Conservation (phyloP, 2,797 vertebrate genomes). For the Pseudocheirus occidentalis region DNA sequence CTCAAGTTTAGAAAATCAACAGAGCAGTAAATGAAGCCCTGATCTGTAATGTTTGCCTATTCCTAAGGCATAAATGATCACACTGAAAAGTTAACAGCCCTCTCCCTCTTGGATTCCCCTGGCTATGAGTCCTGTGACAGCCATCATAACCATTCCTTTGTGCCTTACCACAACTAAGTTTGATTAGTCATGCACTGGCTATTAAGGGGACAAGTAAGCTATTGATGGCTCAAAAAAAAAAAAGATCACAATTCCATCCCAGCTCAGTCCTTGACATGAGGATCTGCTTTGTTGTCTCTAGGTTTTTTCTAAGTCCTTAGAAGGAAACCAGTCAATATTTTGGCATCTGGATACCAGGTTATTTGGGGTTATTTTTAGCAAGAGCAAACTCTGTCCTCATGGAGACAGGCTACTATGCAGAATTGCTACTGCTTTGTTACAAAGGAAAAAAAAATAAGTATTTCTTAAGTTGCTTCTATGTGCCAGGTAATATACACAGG, state of each 20-base stretch:
- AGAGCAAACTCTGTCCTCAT: background rate
- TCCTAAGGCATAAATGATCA: background rate
- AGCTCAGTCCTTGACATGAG: background rate
- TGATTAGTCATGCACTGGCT: background rate
- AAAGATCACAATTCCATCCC: background rate
- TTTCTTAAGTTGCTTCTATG: background rate
- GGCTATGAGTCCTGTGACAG: background rate
- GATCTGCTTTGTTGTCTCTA: background rate
- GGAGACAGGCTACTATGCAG: background rate
- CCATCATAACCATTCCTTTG: background rate
- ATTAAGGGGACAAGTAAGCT: background rate
- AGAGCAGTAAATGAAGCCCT: background rate
- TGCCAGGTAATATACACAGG: background rate
- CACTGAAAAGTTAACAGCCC: background rate
- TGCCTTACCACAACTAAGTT: background rate
- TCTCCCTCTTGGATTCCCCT: background rate
- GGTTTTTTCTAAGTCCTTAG: background rate
- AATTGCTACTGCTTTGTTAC: background rate
- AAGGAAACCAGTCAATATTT: background rate
- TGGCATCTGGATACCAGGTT: background rate
- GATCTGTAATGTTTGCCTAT: background rate
- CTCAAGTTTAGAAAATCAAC: background rate
- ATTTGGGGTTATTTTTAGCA: background rate
- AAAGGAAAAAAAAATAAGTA: background rate
- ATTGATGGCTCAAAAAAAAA: background rate